phyloP scores from a whole-genome alignment of 1,140 invertebrate genomes.

The Psix sp. region DNA sequence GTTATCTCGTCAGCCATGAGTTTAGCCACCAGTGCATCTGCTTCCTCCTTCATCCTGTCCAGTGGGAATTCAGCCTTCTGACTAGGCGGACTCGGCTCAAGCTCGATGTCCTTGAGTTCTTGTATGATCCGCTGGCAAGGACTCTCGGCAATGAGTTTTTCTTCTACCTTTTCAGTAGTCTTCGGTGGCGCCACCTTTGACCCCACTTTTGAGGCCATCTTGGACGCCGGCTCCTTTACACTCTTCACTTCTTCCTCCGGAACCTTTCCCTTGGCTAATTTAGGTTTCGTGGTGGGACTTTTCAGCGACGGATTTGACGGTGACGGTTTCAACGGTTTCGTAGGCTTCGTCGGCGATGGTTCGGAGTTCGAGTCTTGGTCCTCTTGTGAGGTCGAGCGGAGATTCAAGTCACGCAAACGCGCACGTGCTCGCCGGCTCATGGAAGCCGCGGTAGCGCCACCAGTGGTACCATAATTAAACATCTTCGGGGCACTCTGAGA shows the following conservation, averaged over 20 bases:
- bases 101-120: conserved; percentile 28
- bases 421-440: no score
- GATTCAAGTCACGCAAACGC: no score
- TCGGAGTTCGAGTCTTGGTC: conserved; percentile 57
- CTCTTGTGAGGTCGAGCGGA: no score
- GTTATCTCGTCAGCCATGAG: conserved; percentile 83
- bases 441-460: no score
- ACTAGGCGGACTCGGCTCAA: conserved; percentile 8
- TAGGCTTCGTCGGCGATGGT: conserved; percentile 54
- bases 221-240: neutral
- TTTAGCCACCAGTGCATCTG: conserved; percentile 85
- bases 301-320: conserved; percentile 41
- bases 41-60: conserved; percentile 83
- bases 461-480: conserved; percentile 24
- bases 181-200: neutral
- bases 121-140: conserved; percentile 27
- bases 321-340: conserved; percentile 1
- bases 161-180: conserved; percentile 13
- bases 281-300: conserved; percentile 43
- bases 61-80: conserved; percentile 77
- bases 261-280: conserved; percentile 24
- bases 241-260: conserved; percentile 16
- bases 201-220: no score
- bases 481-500: conserved; percentile 24
- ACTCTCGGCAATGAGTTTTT: conserved; percentile 15